Conservation (phyloP, 2,113 vertebrate species). For the Hiodon tergisus region DNA sequence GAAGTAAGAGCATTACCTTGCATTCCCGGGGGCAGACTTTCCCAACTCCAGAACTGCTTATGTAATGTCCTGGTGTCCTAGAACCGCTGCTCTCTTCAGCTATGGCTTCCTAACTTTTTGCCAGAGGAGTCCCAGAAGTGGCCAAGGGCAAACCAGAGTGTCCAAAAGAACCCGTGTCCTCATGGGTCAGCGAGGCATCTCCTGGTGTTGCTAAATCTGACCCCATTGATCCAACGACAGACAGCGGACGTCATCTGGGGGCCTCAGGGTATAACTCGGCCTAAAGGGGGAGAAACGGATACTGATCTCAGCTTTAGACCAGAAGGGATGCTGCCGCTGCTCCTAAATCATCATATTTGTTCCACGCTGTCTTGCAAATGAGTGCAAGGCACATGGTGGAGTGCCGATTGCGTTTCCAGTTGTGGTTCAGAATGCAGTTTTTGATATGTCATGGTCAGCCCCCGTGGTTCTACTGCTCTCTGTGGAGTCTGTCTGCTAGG, state of each 20-base stretch:
- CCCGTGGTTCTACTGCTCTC: background rate
- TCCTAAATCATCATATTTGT: background rate
- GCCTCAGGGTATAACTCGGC: background rate
- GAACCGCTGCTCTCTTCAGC: slow-evolving; percentile 16
- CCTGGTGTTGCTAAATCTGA: slow-evolving; percentile 9
- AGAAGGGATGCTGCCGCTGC: background rate
- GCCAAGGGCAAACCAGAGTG: slow-evolving; percentile 5
- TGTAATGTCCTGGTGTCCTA: slow-evolving; percentile 11
- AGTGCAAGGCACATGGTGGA: background rate
- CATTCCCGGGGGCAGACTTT: background rate
- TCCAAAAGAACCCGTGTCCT: background rate
- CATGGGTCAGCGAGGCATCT: background rate
- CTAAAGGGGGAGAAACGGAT: background rate
- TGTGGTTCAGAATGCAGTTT: background rate
- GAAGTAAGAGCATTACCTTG: slow-evolving; percentile 1
- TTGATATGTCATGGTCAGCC: too few species aligned
- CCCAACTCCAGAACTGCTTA: slow-evolving; percentile 9
- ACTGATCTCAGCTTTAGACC: slow-evolving; percentile 19
- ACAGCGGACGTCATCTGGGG: slow-evolving; percentile 21
- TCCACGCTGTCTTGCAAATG: background rate
- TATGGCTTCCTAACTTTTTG: background rate
- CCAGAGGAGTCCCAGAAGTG: background rate
- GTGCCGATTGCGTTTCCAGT: background rate
- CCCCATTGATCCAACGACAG: background rate
- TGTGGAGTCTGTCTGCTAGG: background rate